These are phyloP conservation scores for Mesoclemmys tuberculata DNA, from an alignment of 2,113 vertebrate genomes.

Conservation along the genomic window DNA sequence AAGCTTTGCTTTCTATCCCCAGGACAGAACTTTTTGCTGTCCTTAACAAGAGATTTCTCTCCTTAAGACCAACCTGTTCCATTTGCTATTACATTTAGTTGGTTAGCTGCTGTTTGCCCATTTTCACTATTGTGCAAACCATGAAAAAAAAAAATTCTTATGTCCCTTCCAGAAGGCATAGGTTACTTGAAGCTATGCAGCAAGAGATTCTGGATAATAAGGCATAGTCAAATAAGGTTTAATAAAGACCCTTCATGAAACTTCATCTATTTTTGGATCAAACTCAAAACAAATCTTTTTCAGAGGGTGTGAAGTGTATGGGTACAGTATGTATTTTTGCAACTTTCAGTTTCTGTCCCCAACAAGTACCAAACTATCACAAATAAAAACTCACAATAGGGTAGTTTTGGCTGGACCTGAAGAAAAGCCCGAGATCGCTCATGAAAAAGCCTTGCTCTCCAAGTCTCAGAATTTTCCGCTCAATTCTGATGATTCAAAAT, in stretches of 20 bases:
- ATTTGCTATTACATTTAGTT: not conserved
- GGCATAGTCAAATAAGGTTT: not conserved
- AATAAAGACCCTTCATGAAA: not conserved
- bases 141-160: not conserved
- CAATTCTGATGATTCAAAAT: not conserved
- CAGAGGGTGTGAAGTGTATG: not conserved
- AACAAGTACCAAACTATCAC: not conserved
- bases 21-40: not conserved
- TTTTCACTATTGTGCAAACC: not conserved
- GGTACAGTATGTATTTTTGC: conserved; percentile 13
- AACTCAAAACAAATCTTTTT: conserved; percentile 37
- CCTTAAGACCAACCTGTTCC: not conserved
- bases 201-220: not conserved
- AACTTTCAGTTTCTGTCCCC: conserved; percentile 24
- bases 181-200: not conserved
- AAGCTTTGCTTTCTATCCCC: not conserved
- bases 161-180: not conserved
- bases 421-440: not conserved
- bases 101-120: not conserved
- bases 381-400: not conserved
- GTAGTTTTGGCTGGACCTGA: rapidly evolving
- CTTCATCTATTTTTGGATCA: not conserved
- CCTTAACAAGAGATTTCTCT: not conserved
- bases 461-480: not conserved
- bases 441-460: not conserved